These are phyloP conservation scores for Cyrtonyx montezumae DNA, from an alignment of 2,113 vertebrate genomes.

Conservation along the genomic window DNA sequence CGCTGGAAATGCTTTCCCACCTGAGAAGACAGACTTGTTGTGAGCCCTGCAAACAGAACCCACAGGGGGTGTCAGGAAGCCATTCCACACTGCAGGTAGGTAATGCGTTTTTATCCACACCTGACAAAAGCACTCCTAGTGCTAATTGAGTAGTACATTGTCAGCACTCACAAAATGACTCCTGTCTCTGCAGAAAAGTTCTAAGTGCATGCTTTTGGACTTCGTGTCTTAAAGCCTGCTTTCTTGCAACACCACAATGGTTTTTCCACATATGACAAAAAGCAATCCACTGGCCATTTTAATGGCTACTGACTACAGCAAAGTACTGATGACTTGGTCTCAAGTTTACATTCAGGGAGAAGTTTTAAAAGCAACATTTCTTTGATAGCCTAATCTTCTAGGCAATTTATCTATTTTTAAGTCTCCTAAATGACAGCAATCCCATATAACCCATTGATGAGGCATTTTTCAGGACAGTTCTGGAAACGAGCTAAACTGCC, in stretches of 20 bases:
- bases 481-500: not conserved
- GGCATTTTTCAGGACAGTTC: not conserved
- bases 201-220: not conserved
- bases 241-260: not conserved
- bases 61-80: no score
- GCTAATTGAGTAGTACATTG: not conserved
- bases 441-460: not conserved
- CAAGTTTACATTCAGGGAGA: not conserved
- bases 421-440: not conserved
- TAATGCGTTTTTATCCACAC: not conserved
- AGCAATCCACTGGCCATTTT: not conserved
- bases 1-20: not conserved
- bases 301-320: not conserved
- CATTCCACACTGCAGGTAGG: not conserved
- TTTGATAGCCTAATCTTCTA: not conserved
- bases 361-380: not conserved
- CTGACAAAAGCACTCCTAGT: not conserved
- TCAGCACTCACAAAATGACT: not conserved
- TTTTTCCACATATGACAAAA: not conserved
- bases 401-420: not conserved
- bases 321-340: not conserved
- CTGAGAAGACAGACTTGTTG: not conserved
- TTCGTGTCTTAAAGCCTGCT: not conserved
- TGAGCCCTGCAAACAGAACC: not conserved
- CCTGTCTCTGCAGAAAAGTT: not conserved